Evolutionary conservation across 2,888 invertebrate genomes (phyloP), one percentile per base, ranked within the genome.

Genomic region (Oscheius sp.): DNA sequence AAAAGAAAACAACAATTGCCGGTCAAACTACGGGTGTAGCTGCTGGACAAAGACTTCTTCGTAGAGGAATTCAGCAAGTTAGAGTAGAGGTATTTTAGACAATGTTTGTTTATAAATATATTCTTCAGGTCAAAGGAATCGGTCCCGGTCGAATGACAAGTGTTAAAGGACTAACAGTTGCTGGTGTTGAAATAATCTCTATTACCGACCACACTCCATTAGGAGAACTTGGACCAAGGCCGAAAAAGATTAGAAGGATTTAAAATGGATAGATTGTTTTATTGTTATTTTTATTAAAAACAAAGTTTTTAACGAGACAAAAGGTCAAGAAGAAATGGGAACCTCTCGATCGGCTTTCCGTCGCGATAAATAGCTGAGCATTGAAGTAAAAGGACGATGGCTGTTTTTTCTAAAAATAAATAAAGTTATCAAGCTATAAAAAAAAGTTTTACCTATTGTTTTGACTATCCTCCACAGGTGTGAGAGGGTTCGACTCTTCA

Each of bases 1-100:
- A 92, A 80, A 96, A 96, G 87, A 95, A 95, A 72, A 96, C 96
- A 3, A 95, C 94, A 86, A 92, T 96, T 83, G 67, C 96, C 41
- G 96, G 95, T 1, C 80, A 97, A 88, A 93, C 95, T 12, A 93
- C 95, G 26, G 95, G 93, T 26, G 91, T 94, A 64, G 91, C 89
- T 68, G 88, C 94, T 80, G 92, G 92, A 76, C 88, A 89, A 68
- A 67, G 82, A 41, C 72, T 83, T 24, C 74, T 81, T 32, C 77
- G 86, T 75, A 54, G 81, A 65, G 87, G 87, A 24, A 75, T 88
- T 30, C 77, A 78, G 32, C 81, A 83, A 22, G 85, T 87, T 30
- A 74, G 83, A 12, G 83, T 86, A 9, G 69, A 80, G 63, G 72
- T 78, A 1, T 4, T 63, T 41, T 38, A 51, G n/a, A 20, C n/a